These are phyloP conservation scores for Leuciscus idus DNA, from an alignment of 2,113 vertebrate species.

Conservation along the genomic window DNA sequence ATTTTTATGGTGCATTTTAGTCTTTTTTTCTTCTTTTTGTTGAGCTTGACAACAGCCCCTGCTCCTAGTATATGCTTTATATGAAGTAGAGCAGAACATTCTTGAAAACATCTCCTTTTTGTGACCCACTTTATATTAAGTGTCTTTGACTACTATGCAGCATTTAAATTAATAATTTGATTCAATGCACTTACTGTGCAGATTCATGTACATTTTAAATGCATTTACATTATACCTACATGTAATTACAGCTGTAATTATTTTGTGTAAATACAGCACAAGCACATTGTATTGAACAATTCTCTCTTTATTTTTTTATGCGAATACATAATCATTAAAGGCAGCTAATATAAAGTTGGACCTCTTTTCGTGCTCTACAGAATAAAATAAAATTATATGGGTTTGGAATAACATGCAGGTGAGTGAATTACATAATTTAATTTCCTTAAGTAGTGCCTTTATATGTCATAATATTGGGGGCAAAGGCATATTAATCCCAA, in stretches of 20 bases:
- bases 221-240: background rate
- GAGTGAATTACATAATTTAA: background rate
- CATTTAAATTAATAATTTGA: background rate
- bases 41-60: background rate
- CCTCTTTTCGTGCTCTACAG: background rate
- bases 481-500: background rate
- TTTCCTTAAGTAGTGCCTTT: background rate
- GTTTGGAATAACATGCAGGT: too few relatives aligned
- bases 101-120: background rate
- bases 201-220: background rate
- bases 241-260: background rate
- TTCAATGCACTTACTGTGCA: background rate
- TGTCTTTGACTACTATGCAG: background rate
- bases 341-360: background rate
- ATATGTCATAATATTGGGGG: background rate
- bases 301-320: too few relatives aligned
- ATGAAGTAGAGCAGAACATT: background rate
- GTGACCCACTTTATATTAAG: background rate
- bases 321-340: too few relatives aligned
- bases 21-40: background rate
- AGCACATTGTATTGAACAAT: too few relatives aligned
- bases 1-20: background rate
- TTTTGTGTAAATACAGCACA: too few relatives aligned
- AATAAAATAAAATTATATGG: background rate
- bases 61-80: background rate